phyloP scores from a whole-genome alignment of 2,113 vertebrate species.

The Hyaena hyaena region DNA sequence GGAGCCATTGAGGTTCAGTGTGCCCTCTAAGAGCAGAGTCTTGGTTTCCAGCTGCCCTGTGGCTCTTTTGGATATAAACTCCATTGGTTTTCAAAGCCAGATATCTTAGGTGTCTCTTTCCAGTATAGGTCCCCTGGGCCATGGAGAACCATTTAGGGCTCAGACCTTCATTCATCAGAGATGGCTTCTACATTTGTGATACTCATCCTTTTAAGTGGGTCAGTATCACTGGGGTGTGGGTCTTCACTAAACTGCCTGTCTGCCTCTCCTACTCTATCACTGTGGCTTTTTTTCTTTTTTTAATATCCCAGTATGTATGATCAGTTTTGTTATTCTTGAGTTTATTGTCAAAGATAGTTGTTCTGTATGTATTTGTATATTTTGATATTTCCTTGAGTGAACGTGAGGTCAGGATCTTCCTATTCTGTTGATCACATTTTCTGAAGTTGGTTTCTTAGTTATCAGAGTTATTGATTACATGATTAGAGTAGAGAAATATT shows the following conservation, averaged over 20 bases:
- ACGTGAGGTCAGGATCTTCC: neutral
- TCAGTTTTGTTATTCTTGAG: neutral
- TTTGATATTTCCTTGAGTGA: neutral
- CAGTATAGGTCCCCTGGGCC: neutral
- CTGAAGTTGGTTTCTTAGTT: constrained; percentile 5
- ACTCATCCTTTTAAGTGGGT: neutral
- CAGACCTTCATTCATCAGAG: neutral
- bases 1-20: neutral
- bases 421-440: neutral
- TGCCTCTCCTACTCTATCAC: neutral
- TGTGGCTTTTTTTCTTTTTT: neutral
- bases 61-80: neutral
- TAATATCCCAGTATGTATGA: neutral
- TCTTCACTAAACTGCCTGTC: neutral
- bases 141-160: neutral
- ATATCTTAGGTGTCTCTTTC: neutral
- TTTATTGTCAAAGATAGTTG: neutral
- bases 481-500: neutral
- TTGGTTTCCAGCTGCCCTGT: neutral
- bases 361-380: neutral
- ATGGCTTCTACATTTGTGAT: neutral
- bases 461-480: neutral
- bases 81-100: neutral
- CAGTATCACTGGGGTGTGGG: neutral
- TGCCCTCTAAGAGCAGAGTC: neutral